Evolutionary conservation across 2,888 invertebrate species (phyloP).

Genomic region (Caenorhabditis sp.): DNA sequence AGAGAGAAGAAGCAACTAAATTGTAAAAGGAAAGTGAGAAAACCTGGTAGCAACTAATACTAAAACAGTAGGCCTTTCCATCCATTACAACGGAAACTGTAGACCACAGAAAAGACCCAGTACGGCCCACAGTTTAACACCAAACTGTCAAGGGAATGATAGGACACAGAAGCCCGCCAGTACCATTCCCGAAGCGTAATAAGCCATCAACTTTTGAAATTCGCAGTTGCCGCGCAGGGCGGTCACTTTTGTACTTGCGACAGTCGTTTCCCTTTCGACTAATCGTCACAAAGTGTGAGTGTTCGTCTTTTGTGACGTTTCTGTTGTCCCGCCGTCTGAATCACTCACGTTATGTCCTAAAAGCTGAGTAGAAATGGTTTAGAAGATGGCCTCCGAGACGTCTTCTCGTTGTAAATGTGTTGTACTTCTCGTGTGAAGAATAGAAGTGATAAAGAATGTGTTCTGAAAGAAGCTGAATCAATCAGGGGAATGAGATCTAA

Average conservation of each 20-base stretch:
- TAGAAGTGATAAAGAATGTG: conserved; percentile 1
- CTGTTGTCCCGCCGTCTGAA: conserved; percentile 12
- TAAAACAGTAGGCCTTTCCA: not conserved
- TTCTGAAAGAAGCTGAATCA: conserved; percentile 2
- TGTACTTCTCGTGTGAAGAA: conserved; percentile 15
- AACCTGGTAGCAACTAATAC: too few species aligned
- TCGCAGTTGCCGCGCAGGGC: conserved; percentile 18
- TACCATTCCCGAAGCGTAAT: not conserved
- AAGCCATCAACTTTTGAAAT: conserved; percentile 8
- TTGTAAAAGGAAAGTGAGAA: too few species aligned
- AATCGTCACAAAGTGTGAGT: conserved; percentile 8
- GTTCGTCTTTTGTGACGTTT: conserved; percentile 19
- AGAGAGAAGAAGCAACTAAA: too few species aligned
- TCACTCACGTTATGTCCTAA: conserved; percentile 37
- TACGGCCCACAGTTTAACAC: not conserved
- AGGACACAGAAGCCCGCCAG: not conserved
- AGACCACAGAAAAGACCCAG: not conserved
- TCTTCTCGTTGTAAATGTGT: not conserved
- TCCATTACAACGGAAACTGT: not conserved
- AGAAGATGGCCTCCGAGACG: not conserved
- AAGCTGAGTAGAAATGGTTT: conserved; percentile 10
- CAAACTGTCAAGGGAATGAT: not conserved
- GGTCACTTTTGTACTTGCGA: conserved; percentile 42
- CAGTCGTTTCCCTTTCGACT: conserved; percentile 3
- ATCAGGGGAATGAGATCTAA: not conserved